These are phyloP conservation scores for Mirza zaza DNA, from an alignment of 2,113 vertebrate genomes.

Conservation along the genomic window DNA sequence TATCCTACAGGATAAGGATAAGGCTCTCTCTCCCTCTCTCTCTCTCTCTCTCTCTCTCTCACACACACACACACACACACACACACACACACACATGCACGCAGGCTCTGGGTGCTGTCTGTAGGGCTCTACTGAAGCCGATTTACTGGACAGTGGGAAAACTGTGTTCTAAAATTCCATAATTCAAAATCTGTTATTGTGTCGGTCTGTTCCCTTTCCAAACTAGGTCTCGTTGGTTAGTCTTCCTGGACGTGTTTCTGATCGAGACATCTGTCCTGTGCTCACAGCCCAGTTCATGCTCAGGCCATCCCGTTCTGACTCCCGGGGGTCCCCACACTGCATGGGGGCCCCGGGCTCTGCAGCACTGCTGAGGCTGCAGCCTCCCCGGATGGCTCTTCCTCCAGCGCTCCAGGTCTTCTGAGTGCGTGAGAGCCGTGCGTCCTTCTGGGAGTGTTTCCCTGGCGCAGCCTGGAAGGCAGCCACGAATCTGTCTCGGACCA, in stretches of 20 bases:
- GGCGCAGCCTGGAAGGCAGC: conserved; percentile 34
- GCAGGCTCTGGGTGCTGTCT: background rate
- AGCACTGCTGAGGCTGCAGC: fast-evolving
- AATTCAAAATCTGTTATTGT: background rate
- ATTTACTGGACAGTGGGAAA: background rate
- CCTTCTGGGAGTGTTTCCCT: background rate
- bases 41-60: no score
- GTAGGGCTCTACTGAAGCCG: background rate
- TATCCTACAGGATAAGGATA: background rate
- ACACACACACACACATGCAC: background rate
- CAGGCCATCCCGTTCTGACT: background rate
- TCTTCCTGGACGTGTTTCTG: background rate
- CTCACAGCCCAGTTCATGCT: background rate
- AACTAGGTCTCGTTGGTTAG: background rate
- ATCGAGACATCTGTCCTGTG: background rate
- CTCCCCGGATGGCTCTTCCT: background rate
- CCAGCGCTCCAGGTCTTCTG: fast-evolving
- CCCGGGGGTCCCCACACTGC: fast-evolving
- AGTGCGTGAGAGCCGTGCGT: fast-evolving
- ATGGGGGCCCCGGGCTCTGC: background rate
- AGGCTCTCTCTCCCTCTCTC: no score
- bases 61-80: background rate
- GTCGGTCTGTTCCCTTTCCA: conserved; percentile 16
- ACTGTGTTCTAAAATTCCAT: background rate
- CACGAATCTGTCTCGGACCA: conserved; percentile 68